Base-by-base conservation (phyloP, 2,888 invertebrate genomes). In the Idaea biselata region DNA sequence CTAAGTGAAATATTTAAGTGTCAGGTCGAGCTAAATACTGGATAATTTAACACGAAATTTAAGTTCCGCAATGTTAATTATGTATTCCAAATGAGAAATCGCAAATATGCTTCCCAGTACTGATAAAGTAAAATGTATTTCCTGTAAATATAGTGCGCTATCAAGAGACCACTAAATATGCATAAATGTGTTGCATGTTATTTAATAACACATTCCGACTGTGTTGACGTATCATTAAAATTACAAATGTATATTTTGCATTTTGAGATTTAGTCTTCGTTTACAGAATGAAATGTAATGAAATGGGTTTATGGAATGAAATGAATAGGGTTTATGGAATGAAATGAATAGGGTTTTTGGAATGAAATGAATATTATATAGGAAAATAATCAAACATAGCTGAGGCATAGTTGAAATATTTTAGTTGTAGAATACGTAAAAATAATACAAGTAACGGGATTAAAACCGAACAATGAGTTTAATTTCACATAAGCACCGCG, bases 161-260 rank as follows among this genome's bases (percentile, higher is more conserved):
- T 65, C 58, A 61, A 63, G 59, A 63, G 55, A 66, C 64, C 63
- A 55, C 63, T 63, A 58, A 66, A 63, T 58, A 57, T 57, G 62
- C 64, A 68, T 66, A 59, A 61, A 68, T 68, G 63, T 58, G 58
- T 16, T 61, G 18, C 44, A 63, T 16, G 33, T 54, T 55, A 25
- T 17, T 54, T 55, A 60, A 60, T 68, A 62, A 56, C 60, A 60
- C 64, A 60, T 65, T 61, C 58, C n/a, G 54, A 59, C 59, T 58
- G 53, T 63, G 63, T 63, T 65, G 66, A 63, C 63, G 56, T 60
- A 57, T 61, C 63, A 61, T 63, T 63, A 60, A 66, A 58, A 64
- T 66, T 61, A 62, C 60, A 62, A 64, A 66, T 62, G 66, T 55
- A 31, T n/a, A 65, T 60, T 61, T 60, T 25, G 31, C 58, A 33